Percentiles rank a stretch among this genome's conserved stretches.
These are phyloP conservation scores for Riparia riparia DNA, from an alignment of 2,113 vertebrate genomes.

Conservation along the genomic window DNA sequence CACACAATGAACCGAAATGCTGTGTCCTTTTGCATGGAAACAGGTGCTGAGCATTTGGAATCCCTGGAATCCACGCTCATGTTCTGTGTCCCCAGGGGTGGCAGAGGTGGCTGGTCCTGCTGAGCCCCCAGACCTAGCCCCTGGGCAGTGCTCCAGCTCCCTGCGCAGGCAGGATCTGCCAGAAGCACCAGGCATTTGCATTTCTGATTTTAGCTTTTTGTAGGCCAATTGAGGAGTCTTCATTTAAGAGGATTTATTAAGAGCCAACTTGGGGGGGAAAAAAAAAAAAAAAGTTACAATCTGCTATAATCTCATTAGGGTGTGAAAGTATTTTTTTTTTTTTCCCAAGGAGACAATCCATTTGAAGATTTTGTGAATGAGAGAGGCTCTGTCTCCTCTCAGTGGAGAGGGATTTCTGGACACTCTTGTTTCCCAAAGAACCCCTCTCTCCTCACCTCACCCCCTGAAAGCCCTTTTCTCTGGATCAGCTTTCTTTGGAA, in stretches of 20 bases:
- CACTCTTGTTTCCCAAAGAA: not conserved
- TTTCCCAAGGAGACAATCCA: not conserved
- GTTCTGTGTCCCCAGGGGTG: not conserved
- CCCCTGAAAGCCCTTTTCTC: not conserved
- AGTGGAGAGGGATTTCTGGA: not conserved
- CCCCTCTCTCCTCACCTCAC: not conserved
- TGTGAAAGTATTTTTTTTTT: not conserved
- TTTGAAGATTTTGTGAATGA: not conserved
- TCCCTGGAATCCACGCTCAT: not conserved
- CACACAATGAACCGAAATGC: no score
- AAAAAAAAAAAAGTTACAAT: not conserved
- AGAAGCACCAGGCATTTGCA: not conserved
- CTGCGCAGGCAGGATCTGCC: not conserved
- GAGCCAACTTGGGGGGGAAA: not conserved
- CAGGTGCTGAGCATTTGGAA: fast-evolving
- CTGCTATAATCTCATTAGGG: conserved; percentile 20
- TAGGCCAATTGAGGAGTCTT: conserved; percentile 1
- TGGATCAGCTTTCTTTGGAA: not conserved
- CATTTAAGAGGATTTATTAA: conserved; percentile 30
- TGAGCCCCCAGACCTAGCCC: not conserved
- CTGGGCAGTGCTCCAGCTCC: not conserved
- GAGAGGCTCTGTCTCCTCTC: not conserved
- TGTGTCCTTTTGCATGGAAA: not conserved
- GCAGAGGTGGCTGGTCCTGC: not conserved
- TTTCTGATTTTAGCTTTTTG: not conserved